Evolutionary conservation across 2,797 vertebrate species (phyloP), one percentile per base, ranked within the genome.

Genomic region (Setipinna tenuifilis): DNA sequence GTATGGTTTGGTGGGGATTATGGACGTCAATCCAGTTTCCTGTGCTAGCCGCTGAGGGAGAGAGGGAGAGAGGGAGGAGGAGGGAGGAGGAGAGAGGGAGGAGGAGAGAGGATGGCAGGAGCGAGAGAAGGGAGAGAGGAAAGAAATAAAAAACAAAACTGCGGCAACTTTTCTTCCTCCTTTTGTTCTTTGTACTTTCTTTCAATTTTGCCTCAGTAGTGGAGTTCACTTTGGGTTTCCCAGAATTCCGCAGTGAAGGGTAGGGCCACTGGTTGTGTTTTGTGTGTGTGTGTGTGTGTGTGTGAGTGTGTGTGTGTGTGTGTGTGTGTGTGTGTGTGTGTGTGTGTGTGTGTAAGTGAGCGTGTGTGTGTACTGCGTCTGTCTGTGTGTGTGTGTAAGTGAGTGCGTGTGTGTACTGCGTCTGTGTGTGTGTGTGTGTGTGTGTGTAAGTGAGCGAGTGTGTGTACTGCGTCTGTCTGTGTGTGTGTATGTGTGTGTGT

Each of bases 1-100:
- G n/a, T n/a, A n/a, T n/a, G n/a, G n/a, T n/a, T 89, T 91, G 88
- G 6, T 87, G 0, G 65, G 93, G 94, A 95, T 95, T 95, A 94
- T 88, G 91, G 90, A 88, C 85, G 91, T 94, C 94, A 94, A 94
- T 93, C 93, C 91, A 58, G 25, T 71, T 71, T 71, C 65, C 65
- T 71, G 25, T 5, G 11, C 65, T 12, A 71, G 65, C 65, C 65
- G 14, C 65, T 71, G 65, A 9, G 1, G 7, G 50, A 14, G 9
- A 54, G 7, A 54, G 50, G 7, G 7, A 54, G 50, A 3, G 3
- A 3, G 46, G 46, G 4, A 48, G 46, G 4, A 48, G 46, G 46
- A 48, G 10, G 46, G 4, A 28, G 31, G 31, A 11, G 31, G 19
- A 41, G 28, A 41, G 31, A 75, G 68, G 6, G 28, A 75, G 14